These are phyloP conservation scores for Lamprologus lemairii DNA, from an alignment of 2,113 vertebrate genomes.

Conservation along the genomic window DNA sequence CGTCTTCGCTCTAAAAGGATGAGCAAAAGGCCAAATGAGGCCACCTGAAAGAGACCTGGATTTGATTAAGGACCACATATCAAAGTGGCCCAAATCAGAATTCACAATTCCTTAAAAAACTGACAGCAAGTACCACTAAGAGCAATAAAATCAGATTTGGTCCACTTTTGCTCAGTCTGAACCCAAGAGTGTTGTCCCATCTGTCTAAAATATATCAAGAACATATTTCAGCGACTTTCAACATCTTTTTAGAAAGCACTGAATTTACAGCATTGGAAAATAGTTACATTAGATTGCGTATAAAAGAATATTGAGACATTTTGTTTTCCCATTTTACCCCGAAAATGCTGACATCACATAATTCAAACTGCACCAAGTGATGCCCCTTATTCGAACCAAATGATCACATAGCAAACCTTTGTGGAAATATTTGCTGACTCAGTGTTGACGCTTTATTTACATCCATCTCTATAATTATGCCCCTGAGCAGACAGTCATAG, in stretches of 20 bases:
- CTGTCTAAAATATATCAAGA: background rate
- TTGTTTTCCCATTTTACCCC: background rate
- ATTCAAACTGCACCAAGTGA: background rate
- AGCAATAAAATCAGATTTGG: background rate
- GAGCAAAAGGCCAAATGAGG: background rate
- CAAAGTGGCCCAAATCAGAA: background rate
- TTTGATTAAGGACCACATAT: background rate
- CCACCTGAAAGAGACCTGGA: background rate
- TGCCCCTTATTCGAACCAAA: background rate
- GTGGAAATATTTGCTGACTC: background rate
- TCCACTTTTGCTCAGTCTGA: background rate
- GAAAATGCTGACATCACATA: background rate
- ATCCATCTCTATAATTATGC: slow-evolving; percentile 18
- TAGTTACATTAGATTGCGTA: background rate
- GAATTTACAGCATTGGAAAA: background rate
- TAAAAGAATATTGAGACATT: background rate
- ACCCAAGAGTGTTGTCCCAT: background rate
- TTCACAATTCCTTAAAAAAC: background rate
- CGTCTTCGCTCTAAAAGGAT: background rate
- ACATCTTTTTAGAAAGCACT: background rate
- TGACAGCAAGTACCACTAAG: rapidly evolving
- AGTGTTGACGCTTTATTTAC: slow-evolving; percentile 5
- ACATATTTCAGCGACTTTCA: background rate
- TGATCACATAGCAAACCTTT: background rate
- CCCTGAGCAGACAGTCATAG: background rate